Conservation (phyloP, 2,113 vertebrate species). For the Geothlypis trichas region DNA sequence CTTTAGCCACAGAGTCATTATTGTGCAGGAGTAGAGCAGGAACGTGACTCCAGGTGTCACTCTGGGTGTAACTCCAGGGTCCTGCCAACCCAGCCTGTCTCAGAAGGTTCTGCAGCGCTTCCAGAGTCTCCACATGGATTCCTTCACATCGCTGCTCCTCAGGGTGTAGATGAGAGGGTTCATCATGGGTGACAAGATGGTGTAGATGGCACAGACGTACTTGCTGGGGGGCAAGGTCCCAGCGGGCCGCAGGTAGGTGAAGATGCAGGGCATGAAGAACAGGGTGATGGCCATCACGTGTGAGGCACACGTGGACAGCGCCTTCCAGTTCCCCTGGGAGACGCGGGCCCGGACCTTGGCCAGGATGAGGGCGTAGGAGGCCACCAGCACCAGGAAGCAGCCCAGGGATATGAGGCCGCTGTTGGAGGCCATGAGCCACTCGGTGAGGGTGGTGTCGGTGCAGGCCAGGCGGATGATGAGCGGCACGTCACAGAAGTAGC, state of each 20-base stretch:
- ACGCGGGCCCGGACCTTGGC: neutral
- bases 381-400: conserved; percentile 59
- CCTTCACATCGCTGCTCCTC: conserved; percentile 25
- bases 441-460: neutral
- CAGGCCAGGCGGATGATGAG: conserved; percentile 48
- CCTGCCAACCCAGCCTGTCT: neutral
- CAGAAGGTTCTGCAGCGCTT: neutral
- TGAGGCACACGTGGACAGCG: conserved; percentile 48
- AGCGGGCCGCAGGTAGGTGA: conserved; percentile 45
- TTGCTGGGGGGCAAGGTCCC: neutral
- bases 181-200: neutral
- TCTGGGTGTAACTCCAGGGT: neutral
- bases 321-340: neutral
- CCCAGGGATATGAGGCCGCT: conserved; percentile 44
- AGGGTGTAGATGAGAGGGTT: conserved; percentile 53
- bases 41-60: neutral
- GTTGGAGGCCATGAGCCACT: conserved; percentile 59
- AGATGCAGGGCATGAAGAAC: conserved; percentile 44
- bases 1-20: neutral
- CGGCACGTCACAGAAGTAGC: conserved; percentile 48
- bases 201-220: neutral
- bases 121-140: neutral
- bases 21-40: neutral
- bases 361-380: conserved; percentile 46
- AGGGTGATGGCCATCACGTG: conserved; percentile 32